Base-by-base conservation (phyloP, 2,113 vertebrate species). In the Lepus europaeus region DNA sequence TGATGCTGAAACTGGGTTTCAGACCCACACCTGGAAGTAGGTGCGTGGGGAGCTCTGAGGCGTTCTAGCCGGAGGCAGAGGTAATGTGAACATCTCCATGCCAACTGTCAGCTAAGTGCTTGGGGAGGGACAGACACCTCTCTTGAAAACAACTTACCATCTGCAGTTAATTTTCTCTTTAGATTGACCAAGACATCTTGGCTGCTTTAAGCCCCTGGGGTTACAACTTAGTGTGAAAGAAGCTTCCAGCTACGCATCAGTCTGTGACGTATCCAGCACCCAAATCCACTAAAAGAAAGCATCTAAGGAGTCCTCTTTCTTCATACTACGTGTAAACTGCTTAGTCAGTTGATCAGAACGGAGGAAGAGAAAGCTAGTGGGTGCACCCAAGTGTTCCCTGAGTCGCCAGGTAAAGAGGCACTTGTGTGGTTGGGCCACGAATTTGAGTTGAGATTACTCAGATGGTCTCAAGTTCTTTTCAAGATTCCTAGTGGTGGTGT, bases 31-130 rank as follows among this genome's bases (percentile, higher is more conserved):
- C 1, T 51, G 39, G 66, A 94, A 68, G 36, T 94, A 19, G 93
- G 69, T 93, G 93, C 68, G 33, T 39, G 25, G 73, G 19, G 23
- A 81, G 73, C 77, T 83, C 92, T 49, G 59, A 81, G 70, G 19
- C 64, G 66, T 84, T 96, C 96, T 90, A 91, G 81, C 56, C 78
- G 89, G 73, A 93, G 94, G 90, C 88, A 93, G 82, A 93, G 61
- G 85, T 91, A 76, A 91, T 91, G 68, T 93, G 93, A 93, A 84
- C 81, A 78, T 88, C 95, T 93, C 66, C 39, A 53, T 64, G 69
- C 36, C 68, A 90, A 82, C 85, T 19, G 56, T 93, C 81, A 92
- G 80, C 87, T 85, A 31, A 78, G 53, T 78, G 36, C 77, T 93
- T 81, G 84, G 76, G 33, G 89, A 90, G 96, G 39, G 64, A 27